Base-by-base conservation (phyloP, 2,113 vertebrate species). In the Lota lota region DNA sequence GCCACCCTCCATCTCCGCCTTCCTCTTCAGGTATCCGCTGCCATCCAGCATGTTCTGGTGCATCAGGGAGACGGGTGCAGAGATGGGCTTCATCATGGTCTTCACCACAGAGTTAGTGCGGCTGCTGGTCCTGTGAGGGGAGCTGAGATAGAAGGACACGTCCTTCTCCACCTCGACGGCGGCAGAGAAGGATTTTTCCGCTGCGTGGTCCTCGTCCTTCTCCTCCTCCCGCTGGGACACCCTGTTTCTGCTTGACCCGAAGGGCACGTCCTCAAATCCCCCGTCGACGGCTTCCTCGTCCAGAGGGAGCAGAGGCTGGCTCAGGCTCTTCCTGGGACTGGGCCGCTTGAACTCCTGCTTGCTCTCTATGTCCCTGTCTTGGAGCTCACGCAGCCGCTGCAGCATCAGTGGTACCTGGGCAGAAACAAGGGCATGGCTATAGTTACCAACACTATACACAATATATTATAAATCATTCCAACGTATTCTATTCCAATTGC, bases 231-330 rank as follows among this genome's bases (percentile, higher is more conserved):
- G 77, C 84, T 63, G 88, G 86, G 0, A 76, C 66, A 76, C 64
- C 10, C 89, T 79, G 17, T 90, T 90, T 68, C 75, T 86, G 24
- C 68, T 79, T 1, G 68, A 57, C 10, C 81, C 72, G 67, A 95
- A 91, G 20, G 92, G 70, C 56, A 91, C 92, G 61, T 93, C 94
- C 63, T 92, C 93, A 68, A 98, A 98, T 86, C 94, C 94, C 86
- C 96, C 96, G 36, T 99, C 97, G 64, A 99, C 93, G 1, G 97
- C 93, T 84, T 98, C 97, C 77, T 99, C 97, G 70, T 98, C 95
- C 3, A 99, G 87, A 68, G 97, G 94, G 28, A 98, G 84, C 63
- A 98, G 86, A 18, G 94, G 92, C 64, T 94, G 93, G 0, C 91
- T 91, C 0, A 92, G 88, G 50, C 87, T 89, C 73, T 96, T 97